These are phyloP conservation scores for Anadara kagoshimensis DNA, from an alignment of 1,140 invertebrate genomes.

Conservation along the genomic window DNA sequence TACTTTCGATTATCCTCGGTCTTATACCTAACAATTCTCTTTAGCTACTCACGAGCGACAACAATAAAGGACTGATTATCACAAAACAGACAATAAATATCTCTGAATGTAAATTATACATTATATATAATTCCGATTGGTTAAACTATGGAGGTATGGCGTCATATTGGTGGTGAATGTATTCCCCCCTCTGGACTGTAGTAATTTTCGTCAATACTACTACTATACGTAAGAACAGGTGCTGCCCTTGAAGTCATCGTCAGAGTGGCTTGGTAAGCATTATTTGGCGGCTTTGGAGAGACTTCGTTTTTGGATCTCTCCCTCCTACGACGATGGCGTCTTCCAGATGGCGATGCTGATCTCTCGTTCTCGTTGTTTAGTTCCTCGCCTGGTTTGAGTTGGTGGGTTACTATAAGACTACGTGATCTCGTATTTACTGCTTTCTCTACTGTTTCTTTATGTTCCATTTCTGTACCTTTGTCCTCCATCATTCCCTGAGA, in stretches of 20 bases:
- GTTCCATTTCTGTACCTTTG: constrained; percentile 63
- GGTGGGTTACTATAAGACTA: constrained; percentile 47
- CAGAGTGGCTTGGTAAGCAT: constrained; percentile 19
- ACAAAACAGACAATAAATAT: too few relatives aligned
- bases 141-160: too few relatives aligned
- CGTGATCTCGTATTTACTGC: constrained; percentile 68
- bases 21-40: background rate
- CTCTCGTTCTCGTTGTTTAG: constrained; percentile 20
- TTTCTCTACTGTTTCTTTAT: constrained; percentile 61
- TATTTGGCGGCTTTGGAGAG: constrained; percentile 54
- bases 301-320: constrained; percentile 58
- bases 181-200: constrained; percentile 48
- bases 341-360: constrained; percentile 42
- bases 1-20: background rate
- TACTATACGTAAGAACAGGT: constrained; percentile 61
- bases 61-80: too few relatives aligned
- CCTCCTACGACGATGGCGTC: constrained; percentile 55
- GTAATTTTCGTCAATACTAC: constrained; percentile 66
- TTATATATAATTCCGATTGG: too few relatives aligned
- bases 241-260: constrained; percentile 41
- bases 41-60: too few relatives aligned
- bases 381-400: constrained; percentile 3
- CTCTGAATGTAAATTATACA: too few relatives aligned
- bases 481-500: constrained; percentile 44
- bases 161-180: too few relatives aligned